Evolutionary conservation across 1,140 invertebrate species (phyloP), one percentile per base, ranked within the genome.

Genomic region (Bombus balteatus): DNA sequence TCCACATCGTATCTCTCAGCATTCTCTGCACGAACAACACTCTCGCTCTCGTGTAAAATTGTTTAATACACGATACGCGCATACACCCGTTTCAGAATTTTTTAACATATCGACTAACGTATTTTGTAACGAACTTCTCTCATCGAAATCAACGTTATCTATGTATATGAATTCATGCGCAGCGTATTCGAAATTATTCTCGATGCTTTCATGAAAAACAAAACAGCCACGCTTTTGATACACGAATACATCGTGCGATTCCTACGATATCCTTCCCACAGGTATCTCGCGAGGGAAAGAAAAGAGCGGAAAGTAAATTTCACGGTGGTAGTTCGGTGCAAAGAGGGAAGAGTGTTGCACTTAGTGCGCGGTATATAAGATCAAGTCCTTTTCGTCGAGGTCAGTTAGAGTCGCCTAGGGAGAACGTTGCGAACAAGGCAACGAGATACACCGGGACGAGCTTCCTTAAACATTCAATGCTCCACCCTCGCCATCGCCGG

Each of bases 401-500:
- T 82, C 81, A 71, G 68, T 87, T 89, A 87, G 62, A 83, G 62
- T 81, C 77, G 73, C 28, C 68, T 34, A 57, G 88, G 85, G 78
- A 81, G 68, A 62, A 66, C 47, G 76, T 41, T 75, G 59, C 76
- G 76, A 84, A 84, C 76, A 81, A 86, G 76, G 87, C 68, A 59
- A 59, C 79, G 43, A 73, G 76, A 78, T 86, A 83, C 76, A 83
- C 39, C 34, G 41, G 70, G 37, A 73, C 80, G 84, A 65, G 87
- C 43, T 80, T 77, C 84, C 76, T 89, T 86, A 89, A 89, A 89
- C 81, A 89, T 89, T 87, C 81, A 89, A 47, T 47, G 81, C 57
- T 86, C 68, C 76, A 77, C 57, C 78, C 75, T 86, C 59, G 88
- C 78, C 43, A 43, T n/a, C n/a, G n/a, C n/a, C 39, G 37, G 13